Evolutionary conservation across 1,140 invertebrate genomes (phyloP), one percentile per base, ranked within the genome.

Genomic region (Rhopalosiphum padi): DNA sequence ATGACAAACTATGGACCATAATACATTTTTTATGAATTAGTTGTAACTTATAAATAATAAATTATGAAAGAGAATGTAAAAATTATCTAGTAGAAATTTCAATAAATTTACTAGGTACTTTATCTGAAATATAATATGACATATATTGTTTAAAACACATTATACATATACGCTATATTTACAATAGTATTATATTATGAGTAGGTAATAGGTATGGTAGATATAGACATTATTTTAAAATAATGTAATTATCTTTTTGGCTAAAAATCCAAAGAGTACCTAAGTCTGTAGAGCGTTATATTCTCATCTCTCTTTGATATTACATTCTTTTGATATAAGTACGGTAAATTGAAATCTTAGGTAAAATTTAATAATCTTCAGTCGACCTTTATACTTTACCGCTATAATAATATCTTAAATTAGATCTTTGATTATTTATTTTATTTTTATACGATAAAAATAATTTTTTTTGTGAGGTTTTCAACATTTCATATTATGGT

Each of bases 331-430:
- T n/a, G 60, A n/a, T 68, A n/a, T n/a, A 68, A 11, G 11, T 77
- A 77, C 30, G 4, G 30, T n/a, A n/a, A 77, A 77, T n/a, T 77
- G 60, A 77, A 30, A 77, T 77, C 30, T n/a, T 77, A 77, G 60
- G 30, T 77, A 77, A n/a, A 77, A 77, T 77, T 77, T 77, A 77
- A 77, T 77, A 15, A 77, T n/a, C 60, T 18, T 0, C 60, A 77
- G 30, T n/a, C 30, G 15, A 77, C 60, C 60, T 77, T 77, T 77
- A 35, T 77, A 77, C 30, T 77, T n/a, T 35, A 35, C n/a, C 30
- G n/a, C 60, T n/a, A 77, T n/a, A 77, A 35, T n/a, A 77, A n/a
- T 77, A n/a, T 77, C n/a, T 77, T 77, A 77, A 68, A 77, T 77
- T n/a, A 77, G 15, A 77, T 77, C 4, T 77, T 77, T 77, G 60